Evolutionary conservation across 2,113 vertebrate species (phyloP).

Genomic region (Amphiprion percula): DNA sequence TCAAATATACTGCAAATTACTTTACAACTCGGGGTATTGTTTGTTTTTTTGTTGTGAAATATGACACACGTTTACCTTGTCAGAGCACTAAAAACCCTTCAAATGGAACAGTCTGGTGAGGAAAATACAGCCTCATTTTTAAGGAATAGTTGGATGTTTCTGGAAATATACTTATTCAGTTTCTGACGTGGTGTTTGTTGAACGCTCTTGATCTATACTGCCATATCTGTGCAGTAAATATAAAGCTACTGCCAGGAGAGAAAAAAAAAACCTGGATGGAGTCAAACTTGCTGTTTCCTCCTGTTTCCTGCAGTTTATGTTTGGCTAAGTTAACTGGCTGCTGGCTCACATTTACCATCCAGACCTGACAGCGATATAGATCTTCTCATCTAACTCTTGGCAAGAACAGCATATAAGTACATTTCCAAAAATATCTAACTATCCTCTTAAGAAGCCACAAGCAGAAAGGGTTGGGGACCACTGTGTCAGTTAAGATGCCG

Average conservation of each 20-base stretch:
- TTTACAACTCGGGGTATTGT: background rate
- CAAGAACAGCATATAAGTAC: constrained; percentile 6
- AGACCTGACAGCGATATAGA: constrained; percentile 14
- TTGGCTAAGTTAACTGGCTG: constrained; percentile 11
- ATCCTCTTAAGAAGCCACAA: background rate
- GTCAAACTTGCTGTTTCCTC: no score
- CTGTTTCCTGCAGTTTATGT: constrained; percentile 5
- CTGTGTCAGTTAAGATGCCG: constrained; percentile 8
- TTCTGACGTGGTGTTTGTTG: background rate
- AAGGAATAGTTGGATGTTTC: background rate
- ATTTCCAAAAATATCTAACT: constrained; percentile 5
- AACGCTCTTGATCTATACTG: background rate
- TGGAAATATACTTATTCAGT: background rate
- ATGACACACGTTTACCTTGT: background rate
- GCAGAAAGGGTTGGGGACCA: background rate
- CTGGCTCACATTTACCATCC: constrained; percentile 24
- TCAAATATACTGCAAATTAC: constrained; percentile 24
- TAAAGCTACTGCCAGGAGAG: background rate
- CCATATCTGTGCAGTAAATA: background rate
- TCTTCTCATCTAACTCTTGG: constrained; percentile 3
- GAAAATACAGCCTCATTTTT: background rate
- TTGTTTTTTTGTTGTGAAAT: constrained; percentile 9
- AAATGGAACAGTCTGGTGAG: background rate
- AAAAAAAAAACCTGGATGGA: background rate
- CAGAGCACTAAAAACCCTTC: background rate